Conservation (phyloP, 2,888 invertebrate species). For the Charanyca ferruginea region DNA sequence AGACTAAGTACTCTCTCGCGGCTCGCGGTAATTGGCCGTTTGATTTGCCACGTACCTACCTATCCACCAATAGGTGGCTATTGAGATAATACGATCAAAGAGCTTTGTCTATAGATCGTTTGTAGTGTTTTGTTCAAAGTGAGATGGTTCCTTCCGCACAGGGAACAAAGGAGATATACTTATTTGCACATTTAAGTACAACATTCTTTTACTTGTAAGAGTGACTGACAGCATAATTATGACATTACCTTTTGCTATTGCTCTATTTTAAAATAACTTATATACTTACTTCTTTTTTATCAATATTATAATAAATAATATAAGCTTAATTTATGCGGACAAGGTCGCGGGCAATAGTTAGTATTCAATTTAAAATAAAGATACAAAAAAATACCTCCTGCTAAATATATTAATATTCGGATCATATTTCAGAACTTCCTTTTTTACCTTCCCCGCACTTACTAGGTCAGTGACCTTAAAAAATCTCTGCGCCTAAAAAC, state of each 20-base stretch:
- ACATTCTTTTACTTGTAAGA: no score
- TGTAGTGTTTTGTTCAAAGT: neutral
- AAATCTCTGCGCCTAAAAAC: neutral
- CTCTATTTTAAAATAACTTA: no score
- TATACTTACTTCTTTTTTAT: no score
- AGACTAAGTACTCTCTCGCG: slow-evolving; percentile 35
- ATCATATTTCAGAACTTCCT: neutral
- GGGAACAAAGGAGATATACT: neutral
- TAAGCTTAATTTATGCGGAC: no score
- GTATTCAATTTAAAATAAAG: no score
- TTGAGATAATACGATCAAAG: slow-evolving; percentile 16
- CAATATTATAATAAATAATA: no score
- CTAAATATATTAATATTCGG: neutral
- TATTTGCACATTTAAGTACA: neutral
- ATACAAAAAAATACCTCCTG: neutral
- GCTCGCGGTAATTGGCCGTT: slow-evolving; percentile 19
- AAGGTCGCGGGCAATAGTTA: no score
- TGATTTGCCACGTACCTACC: slow-evolving; percentile 13
- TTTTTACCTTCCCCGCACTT: neutral
- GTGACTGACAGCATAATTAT: no score
- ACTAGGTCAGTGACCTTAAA: neutral
- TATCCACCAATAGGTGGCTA: neutral
- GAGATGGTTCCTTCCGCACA: neutral
- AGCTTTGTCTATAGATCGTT: neutral
- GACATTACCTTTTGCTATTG: no score